Evolutionary conservation across 2,888 invertebrate species (phyloP).

Genomic region (Synanthedon myopaeformis): DNA sequence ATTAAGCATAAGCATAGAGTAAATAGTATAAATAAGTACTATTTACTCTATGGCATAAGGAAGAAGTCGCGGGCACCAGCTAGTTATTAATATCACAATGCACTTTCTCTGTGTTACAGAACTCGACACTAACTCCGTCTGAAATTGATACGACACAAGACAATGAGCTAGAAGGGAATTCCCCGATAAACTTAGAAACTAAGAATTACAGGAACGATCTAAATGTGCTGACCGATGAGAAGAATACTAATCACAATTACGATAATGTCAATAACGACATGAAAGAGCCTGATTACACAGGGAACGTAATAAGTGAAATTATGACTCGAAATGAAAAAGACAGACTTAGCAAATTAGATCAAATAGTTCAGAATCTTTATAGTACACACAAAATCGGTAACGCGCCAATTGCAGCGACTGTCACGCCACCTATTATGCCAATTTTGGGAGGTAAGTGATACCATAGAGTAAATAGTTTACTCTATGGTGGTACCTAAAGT

Average conservation of each 20-base stretch:
- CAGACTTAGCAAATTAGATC: slow-evolving; percentile 55
- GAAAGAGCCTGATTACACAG: slow-evolving; percentile 15
- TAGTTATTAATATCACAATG: too few species aligned
- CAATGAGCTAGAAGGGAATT: slow-evolving; percentile 14
- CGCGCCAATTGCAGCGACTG: slow-evolving; percentile 21
- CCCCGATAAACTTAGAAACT: slow-evolving; percentile 34
- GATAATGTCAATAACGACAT: slow-evolving; percentile 17
- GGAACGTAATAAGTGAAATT: slow-evolving; percentile 16
- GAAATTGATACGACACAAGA: slow-evolving; percentile 28
- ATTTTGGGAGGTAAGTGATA: slow-evolving; percentile 24
- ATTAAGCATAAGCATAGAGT: too few species aligned
- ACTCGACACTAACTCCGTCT: slow-evolving; percentile 39
- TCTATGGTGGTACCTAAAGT: too few species aligned
- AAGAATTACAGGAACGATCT: slow-evolving; percentile 17
- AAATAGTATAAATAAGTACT: too few species aligned
- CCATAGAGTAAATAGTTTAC: too few species aligned
- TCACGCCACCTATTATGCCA: slow-evolving; percentile 9
- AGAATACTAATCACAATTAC: background rate
- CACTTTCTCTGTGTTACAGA: slow-evolving; percentile 30
- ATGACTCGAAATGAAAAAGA: slow-evolving; percentile 38
- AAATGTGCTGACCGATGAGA: background rate
- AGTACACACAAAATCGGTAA: slow-evolving; percentile 54
- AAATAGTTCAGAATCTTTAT: slow-evolving; percentile 59
- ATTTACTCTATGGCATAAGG: too few species aligned
- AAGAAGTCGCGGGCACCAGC: too few species aligned